Evolutionary conservation across 2,888 invertebrate genomes (phyloP), one percentile per base, ranked within the genome.

Genomic region (Drosophila neotestacea): DNA sequence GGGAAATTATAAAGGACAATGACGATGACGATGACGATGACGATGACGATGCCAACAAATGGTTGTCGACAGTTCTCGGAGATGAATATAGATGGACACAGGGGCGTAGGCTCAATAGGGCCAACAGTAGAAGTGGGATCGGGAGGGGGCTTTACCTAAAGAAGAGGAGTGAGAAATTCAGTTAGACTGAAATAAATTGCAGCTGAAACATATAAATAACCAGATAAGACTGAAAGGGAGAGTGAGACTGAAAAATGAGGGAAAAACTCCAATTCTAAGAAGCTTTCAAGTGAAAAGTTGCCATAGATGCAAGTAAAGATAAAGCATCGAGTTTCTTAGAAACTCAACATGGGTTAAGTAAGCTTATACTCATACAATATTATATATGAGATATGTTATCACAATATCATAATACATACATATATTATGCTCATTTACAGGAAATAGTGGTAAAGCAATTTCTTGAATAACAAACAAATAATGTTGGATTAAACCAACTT

Each of bases 1-100:
- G 66, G 62, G 60, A 70, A 70, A 66, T 75, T 70, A 60, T 61
- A 56, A 55, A 54, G 63, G 46, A 79, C 79, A 69, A 77, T 73
- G 61, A 22, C 22, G 22, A 22, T 22, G 61, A 22, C 22, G 22
- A 22, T 22, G 22, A 22, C 34, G 56, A 30, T 58, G 61, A 22
- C 22, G 22, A 22, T 22, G 22, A 22, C 34, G 56, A 30, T 58
- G 42, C 39, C 52, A n/a, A 28, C 50, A 60, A 65, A 58, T 54
- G 68, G 32, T 48, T 58, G 56, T 62, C 68, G 69, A 66, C 69
- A 61, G 50, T 42, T 41, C 27, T 38, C 16, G 22, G 22, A 41
- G 61, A 52, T 39, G 32, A 51, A 46, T 67, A 62, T 55, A 36
- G 48, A 64, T 52, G 41, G 55, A 44, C 32, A 46, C 7, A 4